Evolutionary conservation across 1,140 invertebrate genomes (phyloP), one percentile per base, ranked within the genome.

Genomic region (Coenobita brevimanus): DNA sequence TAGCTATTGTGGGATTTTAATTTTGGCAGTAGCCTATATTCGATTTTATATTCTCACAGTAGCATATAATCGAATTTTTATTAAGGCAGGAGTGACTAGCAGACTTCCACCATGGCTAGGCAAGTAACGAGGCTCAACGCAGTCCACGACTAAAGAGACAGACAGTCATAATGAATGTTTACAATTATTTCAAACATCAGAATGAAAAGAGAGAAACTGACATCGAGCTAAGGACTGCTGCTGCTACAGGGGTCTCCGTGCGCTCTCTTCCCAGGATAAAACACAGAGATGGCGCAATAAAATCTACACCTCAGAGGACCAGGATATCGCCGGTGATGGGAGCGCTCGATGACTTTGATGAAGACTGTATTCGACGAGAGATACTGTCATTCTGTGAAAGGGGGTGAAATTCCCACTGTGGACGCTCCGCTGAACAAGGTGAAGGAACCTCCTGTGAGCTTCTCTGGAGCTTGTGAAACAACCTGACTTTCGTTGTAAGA

Each of bases 371-470:
- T 36, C 50, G 79, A 24, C 79, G 60, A 64, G 79, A 64, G 30
- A 38, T 67, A 36, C 57, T 82, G 8, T 62, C 79, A 36, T 82
- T 82, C 38, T 67, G 67, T 82, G 79, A 82, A 38, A 82, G n/a
- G 79, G 79, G 33, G 57, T 62, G 60, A 82, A 82, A 21, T 82
- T 60, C 57, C 57, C 10, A n/a, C n/a, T n/a, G n/a, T n/a, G n/a
- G n/a, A n/a, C n/a, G n/a, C n/a, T n/a, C n/a, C n/a, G n/a, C n/a
- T n/a, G n/a, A n/a, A n/a, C n/a, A n/a, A n/a, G n/a, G n/a, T n/a
- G n/a, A n/a, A n/a, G n/a, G n/a, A n/a, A n/a, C n/a, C n/a, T n/a
- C n/a, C n/a, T n/a, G n/a, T n/a, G n/a, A n/a, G n/a, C n/a, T n/a
- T n/a, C n/a, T n/a, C n/a, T n/a, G n/a, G n/a, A n/a, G n/a, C n/a